Conservation (phyloP, 2,113 vertebrate species). For the Probosciger aterrimus region DNA sequence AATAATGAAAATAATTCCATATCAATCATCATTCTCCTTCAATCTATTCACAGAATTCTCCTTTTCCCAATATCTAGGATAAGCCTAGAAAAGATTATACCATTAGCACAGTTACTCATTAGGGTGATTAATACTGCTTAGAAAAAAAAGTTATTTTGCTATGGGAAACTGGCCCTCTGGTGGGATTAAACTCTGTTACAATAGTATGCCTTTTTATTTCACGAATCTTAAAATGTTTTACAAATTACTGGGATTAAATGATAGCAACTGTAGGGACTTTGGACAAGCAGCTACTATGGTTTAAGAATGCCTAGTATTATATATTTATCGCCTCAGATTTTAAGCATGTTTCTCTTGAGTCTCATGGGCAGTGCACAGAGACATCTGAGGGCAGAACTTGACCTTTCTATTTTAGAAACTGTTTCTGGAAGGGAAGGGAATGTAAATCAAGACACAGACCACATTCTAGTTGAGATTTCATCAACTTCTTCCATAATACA, state of each 20-base stretch:
- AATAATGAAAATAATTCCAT: background rate
- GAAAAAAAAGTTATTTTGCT: background rate
- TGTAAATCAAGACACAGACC: conserved; percentile 28
- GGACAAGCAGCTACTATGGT: background rate
- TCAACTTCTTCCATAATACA: conserved; percentile 20
- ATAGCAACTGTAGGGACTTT: background rate
- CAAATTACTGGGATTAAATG: background rate
- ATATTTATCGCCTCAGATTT: background rate
- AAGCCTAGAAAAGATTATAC: background rate
- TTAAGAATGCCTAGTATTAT: background rate
- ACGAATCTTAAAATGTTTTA: background rate
- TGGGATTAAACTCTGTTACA: background rate
- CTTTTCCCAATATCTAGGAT: background rate
- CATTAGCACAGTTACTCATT: background rate
- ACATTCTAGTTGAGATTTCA: conserved; percentile 36
- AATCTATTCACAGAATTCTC: background rate
- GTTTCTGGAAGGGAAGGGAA: conserved; percentile 26
- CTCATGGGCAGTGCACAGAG: background rate
- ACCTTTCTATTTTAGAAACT: conserved; percentile 32
- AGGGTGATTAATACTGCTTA: background rate
- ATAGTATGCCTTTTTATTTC: background rate
- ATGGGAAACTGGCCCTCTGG: background rate
- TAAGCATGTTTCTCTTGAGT: background rate
- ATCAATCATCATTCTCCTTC: background rate
- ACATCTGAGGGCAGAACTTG: conserved; percentile 8